These are phyloP conservation scores for Asbolus verrucosus DNA, from an alignment of 1,140 invertebrate genomes.

Conservation along the genomic window DNA sequence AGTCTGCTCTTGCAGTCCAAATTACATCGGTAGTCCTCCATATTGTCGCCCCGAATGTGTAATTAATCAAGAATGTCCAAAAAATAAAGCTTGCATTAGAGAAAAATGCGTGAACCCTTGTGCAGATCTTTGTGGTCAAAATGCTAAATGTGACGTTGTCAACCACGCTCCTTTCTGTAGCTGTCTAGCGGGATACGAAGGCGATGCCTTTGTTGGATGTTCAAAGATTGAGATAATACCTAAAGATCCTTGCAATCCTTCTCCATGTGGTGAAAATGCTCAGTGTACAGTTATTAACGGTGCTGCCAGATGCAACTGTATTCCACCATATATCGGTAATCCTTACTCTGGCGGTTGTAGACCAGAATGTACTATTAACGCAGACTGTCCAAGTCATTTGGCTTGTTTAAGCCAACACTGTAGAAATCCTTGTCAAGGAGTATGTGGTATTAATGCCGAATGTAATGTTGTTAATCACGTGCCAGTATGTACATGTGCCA, in stretches of 20 bases:
- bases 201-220: constrained; percentile 86
- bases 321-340: constrained; percentile 87
- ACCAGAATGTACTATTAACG: constrained; percentile 83
- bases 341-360: constrained; percentile 81
- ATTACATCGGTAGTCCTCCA: constrained; percentile 79
- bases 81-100: constrained; percentile 81
- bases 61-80: constrained; percentile 80
- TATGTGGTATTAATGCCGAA: constrained; percentile 83
- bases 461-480: constrained; percentile 86
- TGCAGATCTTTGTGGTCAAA: constrained; percentile 78
- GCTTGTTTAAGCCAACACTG: constrained; percentile 89
- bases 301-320: constrained; percentile 80
- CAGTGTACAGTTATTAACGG: constrained; percentile 78
- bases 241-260: constrained; percentile 79
- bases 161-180: constrained; percentile 86
- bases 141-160: constrained; percentile 83
- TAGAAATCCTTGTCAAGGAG: constrained; percentile 85
- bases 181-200: constrained; percentile 80
- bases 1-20: constrained; percentile 82
- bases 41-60: constrained; percentile 82
- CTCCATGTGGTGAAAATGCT: constrained; percentile 85
- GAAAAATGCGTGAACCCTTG: constrained; percentile 86
- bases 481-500: constrained; percentile 81
- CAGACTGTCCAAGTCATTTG: constrained; percentile 82
- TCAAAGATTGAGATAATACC: constrained; percentile 66